Percentiles rank a stretch among this genome's conserved stretches.
These are phyloP conservation scores for Syngnathoides biaculeatus DNA, from an alignment of 2,113 vertebrate genomes.

Conservation along the genomic window DNA sequence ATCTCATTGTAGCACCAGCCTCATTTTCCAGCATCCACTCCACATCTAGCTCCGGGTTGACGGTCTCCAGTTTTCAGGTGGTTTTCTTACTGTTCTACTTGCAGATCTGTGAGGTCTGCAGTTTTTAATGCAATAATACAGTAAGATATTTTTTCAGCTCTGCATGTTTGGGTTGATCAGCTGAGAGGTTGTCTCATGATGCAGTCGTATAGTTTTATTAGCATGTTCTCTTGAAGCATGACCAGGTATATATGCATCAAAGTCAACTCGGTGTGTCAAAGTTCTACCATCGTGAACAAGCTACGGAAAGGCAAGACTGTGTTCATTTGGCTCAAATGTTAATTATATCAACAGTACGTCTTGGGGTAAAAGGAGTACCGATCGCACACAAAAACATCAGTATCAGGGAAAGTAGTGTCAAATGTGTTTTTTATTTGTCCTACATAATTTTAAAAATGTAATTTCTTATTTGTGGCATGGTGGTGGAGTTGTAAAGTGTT, in stretches of 20 bases:
- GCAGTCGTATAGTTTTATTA: too few species aligned
- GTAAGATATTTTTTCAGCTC: neutral
- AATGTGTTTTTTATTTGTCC: too few species aligned
- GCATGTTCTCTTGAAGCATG: neutral
- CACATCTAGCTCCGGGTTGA: conserved; percentile 29
- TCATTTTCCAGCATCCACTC: conserved; percentile 30
- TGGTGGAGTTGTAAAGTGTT: too few species aligned
- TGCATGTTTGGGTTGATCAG: too few species aligned
- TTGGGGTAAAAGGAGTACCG: too few species aligned
- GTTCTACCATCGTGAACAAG: neutral
- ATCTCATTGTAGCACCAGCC: conserved; percentile 25
- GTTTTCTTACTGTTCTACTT: conserved; percentile 13
- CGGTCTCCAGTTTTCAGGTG: conserved; percentile 13
- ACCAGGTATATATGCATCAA: neutral
- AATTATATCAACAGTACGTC: neutral
- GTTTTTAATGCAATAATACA: neutral
- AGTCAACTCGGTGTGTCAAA: neutral
- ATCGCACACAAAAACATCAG: too few species aligned
- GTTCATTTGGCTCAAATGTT: neutral
- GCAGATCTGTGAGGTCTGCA: conserved; percentile 16
- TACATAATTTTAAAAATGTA: too few species aligned
- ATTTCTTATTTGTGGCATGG: too few species aligned
- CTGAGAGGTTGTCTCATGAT: too few species aligned
- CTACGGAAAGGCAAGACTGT: neutral
- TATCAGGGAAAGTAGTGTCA: too few species aligned